These are phyloP conservation scores for Pangasius djambal DNA, from an alignment of 2,797 vertebrate species.

Conservation along the genomic window DNA sequence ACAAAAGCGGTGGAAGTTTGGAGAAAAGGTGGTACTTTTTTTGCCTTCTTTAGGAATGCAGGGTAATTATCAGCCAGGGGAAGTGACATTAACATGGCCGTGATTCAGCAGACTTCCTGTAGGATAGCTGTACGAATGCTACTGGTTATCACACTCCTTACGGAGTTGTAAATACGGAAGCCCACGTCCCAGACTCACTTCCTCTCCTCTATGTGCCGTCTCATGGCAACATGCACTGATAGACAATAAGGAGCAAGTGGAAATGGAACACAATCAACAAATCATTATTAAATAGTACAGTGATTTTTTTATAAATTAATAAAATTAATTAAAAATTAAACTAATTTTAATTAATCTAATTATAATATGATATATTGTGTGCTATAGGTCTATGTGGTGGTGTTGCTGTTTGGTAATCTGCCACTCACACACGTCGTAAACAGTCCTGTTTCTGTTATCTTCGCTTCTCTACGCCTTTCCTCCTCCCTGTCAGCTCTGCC, in stretches of 20 bases:
- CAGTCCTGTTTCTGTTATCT: constrained; percentile 6
- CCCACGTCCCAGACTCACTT: constrained; percentile 40
- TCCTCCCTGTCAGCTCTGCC: constrained; percentile 16
- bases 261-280: constrained; percentile 1
- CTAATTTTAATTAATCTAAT: background rate
- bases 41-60: constrained; percentile 13
- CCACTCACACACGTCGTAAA: background rate
- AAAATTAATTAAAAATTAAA: too few relatives aligned
- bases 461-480: background rate
- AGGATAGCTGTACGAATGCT: constrained; percentile 4
- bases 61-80: constrained; percentile 32
- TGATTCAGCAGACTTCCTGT: constrained; percentile 47
- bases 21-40: constrained; percentile 11
- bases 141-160: constrained; percentile 42
- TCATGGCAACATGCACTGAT: background rate
- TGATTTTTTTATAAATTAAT: background rate
- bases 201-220: constrained; percentile 45
- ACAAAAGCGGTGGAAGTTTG: constrained; percentile 33
- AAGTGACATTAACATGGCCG: constrained; percentile 27
- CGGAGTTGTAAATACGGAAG: constrained; percentile 52
- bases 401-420: background rate
- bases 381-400: background rate
- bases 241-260: background rate
- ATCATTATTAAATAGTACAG: background rate
- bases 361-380: background rate